Evolutionary conservation across 1,140 invertebrate species (phyloP), one percentile per base, ranked within the genome.

Genomic region (Apocrypta bakeri): DNA sequence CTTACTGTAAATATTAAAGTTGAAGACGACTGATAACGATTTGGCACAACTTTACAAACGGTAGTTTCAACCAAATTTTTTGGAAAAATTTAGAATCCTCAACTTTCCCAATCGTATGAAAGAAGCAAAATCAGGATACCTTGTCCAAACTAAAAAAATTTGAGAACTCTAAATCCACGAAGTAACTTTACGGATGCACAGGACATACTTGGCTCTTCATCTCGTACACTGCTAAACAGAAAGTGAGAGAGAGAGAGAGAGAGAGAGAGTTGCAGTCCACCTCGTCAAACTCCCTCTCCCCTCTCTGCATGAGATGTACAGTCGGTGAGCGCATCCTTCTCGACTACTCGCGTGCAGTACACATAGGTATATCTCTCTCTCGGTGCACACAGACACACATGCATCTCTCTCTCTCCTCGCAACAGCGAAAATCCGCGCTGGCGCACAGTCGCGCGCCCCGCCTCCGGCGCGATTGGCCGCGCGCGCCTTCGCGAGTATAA

Each of bases 391-490:
- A 81, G 71, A 86, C n/a, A n/a, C n/a, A n/a, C n/a, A n/a, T n/a
- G n/a, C n/a, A n/a, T 48, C 85, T 85, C 86, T 86, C 73, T 17
- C 24, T 71, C 68, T n/a, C 31, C 68, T 71, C 25, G 68, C 68
- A 71, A 25, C 80, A 79, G 88, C 73, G 63, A 33, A 63, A 14
- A 9, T n/a, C 42, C 48, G 72, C 42, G 72, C 72, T 56, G 72
- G 40, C 72, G 24, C 72, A 27, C 42, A 24, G 24, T 82, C 71
- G 33, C 8, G 42, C 21, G 31, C 48, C 17, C 80, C 71, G 83
- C 86, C 87, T 85, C 84, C 75, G 74, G 77, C 25, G 40, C 83
- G 84, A 31, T 89, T 88, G 66, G 72, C 29, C 63, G 82, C 72
- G 61, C 79, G 56, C 42, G 85, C 86, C 85, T 86, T 25, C 63